phyloP scores from a whole-genome alignment of 2,113 vertebrate genomes.

The Anhinga rufa region DNA sequence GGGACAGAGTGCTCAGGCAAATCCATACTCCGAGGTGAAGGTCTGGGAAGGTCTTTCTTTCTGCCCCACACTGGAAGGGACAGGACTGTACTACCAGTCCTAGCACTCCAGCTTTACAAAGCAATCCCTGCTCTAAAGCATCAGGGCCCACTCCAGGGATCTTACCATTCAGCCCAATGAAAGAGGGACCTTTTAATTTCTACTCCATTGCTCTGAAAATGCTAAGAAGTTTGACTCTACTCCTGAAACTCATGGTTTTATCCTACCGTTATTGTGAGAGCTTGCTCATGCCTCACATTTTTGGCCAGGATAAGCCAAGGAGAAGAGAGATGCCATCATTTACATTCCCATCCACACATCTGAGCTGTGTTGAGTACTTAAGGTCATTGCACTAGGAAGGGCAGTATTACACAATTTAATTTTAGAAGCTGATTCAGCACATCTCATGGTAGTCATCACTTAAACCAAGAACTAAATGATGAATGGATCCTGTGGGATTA shows the following conservation, averaged over 20 bases:
- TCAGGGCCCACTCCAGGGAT: neutral
- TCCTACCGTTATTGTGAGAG: neutral
- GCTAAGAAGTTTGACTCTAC: neutral
- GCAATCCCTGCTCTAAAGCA: neutral
- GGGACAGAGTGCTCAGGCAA: fast-evolving
- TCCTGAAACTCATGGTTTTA: neutral
- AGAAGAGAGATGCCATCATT: neutral
- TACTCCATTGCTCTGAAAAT: neutral
- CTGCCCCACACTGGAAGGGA: neutral
- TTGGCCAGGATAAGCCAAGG: neutral
- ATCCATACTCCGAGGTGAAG: neutral
- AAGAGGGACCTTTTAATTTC: neutral
- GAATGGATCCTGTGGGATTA: neutral
- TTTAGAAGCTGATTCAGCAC: neutral
- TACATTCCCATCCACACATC: neutral
- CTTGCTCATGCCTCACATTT: neutral
- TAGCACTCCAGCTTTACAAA: neutral
- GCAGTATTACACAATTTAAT: neutral
- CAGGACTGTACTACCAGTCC: neutral
- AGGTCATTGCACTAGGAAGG: neutral
- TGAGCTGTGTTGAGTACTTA: neutral
- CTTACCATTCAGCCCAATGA: neutral
- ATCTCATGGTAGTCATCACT: neutral
- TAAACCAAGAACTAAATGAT: neutral
- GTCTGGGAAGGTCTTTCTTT: neutral